Evolutionary conservation across 1,140 invertebrate genomes (phyloP).

Genomic region (Diprion similis): DNA sequence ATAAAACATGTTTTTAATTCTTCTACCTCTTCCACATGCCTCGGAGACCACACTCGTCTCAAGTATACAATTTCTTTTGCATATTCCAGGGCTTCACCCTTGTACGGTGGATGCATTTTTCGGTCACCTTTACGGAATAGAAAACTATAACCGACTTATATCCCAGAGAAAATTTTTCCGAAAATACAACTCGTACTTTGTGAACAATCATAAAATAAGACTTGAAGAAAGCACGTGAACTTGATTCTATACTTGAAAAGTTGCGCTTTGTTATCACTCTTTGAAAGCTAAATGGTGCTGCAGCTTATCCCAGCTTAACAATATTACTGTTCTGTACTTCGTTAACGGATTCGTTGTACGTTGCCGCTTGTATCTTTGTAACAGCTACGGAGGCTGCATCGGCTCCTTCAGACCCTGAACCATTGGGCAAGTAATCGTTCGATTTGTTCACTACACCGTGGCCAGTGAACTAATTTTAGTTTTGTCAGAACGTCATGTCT

Average conservation of each 20-base stretch:
- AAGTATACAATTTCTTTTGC: too few relatives aligned
- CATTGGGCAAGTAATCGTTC: conserved; percentile 26
- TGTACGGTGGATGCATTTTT: too few relatives aligned
- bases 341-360: background rate
- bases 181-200: too few relatives aligned
- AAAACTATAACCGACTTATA: too few relatives aligned
- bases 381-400: conserved; percentile 28
- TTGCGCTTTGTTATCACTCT: background rate
- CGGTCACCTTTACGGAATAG: too few relatives aligned
- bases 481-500: conserved; percentile 26
- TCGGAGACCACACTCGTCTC: too few relatives aligned
- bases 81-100: too few relatives aligned
- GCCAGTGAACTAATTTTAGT: conserved; percentile 39
- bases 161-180: too few relatives aligned
- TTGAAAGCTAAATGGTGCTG: background rate
- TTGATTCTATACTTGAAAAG: background rate
- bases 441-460: conserved; percentile 30
- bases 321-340: background rate
- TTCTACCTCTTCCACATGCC: too few relatives aligned
- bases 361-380: background rate
- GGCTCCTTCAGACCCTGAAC: conserved; percentile 16
- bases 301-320: background rate
- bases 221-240: background rate
- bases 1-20: too few relatives aligned
- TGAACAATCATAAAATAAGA: background rate